Evolutionary conservation across 2,113 vertebrate genomes (phyloP).

Genomic region (Calidris pygmaea): DNA sequence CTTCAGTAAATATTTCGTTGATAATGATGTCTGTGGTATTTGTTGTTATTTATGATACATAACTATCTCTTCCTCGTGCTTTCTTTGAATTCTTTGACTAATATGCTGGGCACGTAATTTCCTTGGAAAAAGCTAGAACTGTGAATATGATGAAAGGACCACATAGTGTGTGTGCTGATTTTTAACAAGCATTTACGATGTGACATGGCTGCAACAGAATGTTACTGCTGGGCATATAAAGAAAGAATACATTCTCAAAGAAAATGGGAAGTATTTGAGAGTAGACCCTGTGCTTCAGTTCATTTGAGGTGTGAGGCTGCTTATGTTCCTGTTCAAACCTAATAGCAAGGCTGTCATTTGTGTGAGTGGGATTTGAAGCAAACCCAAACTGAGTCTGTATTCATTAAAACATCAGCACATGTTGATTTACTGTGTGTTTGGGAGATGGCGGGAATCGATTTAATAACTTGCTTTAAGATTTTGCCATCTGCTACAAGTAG

Average conservation of each 20-base stretch:
- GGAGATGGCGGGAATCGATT: background rate
- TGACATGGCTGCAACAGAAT: background rate
- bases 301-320: background rate
- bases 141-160: background rate
- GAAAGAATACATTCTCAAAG: background rate
- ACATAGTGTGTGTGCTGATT: background rate
- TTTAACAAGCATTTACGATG: background rate
- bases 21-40: background rate
- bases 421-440: conserved; percentile 16
- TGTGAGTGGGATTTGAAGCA: background rate
- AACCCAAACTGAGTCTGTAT: background rate
- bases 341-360: background rate
- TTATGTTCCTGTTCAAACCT: background rate
- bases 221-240: background rate
- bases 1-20: background rate
- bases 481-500: background rate
- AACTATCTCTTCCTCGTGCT: background rate
- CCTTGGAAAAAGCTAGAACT: background rate
- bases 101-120: background rate
- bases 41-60: background rate
- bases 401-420: conserved; percentile 13
- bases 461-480: conserved; percentile 39
- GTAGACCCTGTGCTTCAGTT: background rate
- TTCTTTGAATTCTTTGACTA: background rate
- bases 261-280: background rate